Evolutionary conservation across 1,140 invertebrate species (phyloP).

Genomic region (Rhyacophila brunnea): DNA sequence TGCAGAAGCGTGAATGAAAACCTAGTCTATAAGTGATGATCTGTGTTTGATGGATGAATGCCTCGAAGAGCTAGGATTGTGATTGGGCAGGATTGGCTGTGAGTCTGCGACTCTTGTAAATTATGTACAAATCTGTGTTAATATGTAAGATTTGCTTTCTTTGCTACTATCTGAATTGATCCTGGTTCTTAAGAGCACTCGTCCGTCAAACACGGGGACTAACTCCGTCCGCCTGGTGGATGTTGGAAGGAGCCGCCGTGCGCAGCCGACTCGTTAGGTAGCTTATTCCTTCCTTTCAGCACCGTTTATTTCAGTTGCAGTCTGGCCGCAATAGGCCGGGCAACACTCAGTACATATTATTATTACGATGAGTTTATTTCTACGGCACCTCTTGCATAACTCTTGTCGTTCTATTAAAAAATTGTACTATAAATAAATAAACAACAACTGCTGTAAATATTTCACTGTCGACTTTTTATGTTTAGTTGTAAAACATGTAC

Average conservation of each 20-base stretch:
- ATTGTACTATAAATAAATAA: conserved; percentile 52
- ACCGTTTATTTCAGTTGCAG: conserved; percentile 58
- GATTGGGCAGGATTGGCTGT: conserved; percentile 24
- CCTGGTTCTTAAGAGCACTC: conserved; percentile 56
- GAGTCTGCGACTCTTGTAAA: conserved; percentile 22
- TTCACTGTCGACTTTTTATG: conserved; percentile 53
- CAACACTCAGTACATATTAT: conserved; percentile 34
- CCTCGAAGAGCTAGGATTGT: conserved; percentile 54
- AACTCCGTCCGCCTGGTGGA: conserved; percentile 31
- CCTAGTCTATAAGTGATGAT: conserved; percentile 40
- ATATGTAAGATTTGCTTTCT: conserved; percentile 14
- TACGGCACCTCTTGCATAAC: conserved; percentile 56
- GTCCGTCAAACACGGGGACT: conserved; percentile 46
- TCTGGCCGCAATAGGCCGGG: conserved; percentile 41
- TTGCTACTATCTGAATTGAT: conserved; percentile 41
- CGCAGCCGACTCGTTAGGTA: conserved; percentile 37
- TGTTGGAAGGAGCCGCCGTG: conserved; percentile 17
- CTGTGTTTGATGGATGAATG: conserved; percentile 55
- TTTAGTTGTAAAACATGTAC: conserved; percentile 61
- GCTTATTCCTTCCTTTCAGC: conserved; percentile 57
- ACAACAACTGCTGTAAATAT: conserved; percentile 57
- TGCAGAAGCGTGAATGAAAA: conserved; percentile 48
- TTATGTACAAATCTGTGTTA: conserved; percentile 15
- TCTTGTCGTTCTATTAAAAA: conserved; percentile 51
- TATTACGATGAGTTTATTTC: conserved; percentile 46